Percentiles rank a stretch among this genome's conserved stretches.
Evolutionary conservation across 37 sponge, comb jelly and placozoan genomes (phyloP).

Genomic region (Theonella swinhoei): DNA sequence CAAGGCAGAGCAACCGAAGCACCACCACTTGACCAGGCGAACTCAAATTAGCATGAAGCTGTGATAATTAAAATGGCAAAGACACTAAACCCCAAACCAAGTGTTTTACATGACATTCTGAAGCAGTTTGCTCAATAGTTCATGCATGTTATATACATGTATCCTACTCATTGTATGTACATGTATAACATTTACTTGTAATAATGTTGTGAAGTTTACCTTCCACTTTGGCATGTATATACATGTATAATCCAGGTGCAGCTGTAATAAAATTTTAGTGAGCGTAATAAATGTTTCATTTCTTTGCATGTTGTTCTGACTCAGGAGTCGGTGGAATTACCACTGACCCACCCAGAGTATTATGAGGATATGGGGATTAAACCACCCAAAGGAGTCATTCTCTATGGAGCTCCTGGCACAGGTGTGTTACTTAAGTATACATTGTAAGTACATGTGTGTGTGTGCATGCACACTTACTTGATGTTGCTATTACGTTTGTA

Average conservation of each 20-base stretch:
- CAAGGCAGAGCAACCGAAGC: no score
- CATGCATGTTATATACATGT: no score
- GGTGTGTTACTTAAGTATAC: conserved; percentile 39
- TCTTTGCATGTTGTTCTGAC: background rate
- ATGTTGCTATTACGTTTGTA: conserved; percentile 1
- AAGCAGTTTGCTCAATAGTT: no score
- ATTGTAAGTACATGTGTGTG: background rate
- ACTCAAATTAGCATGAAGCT: no score
- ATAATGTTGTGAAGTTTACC: background rate
- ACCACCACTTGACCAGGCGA: no score
- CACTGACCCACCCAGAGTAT: conserved; percentile 97
- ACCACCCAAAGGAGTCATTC: conserved; percentile 98
- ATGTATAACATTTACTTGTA: background rate
- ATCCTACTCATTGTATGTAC: no score
- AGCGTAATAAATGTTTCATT: background rate
- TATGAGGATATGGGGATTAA: conserved; percentile 99
- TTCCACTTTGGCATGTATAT: background rate
- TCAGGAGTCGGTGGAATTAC: conserved; percentile 97
- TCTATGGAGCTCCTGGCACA: conserved; percentile 99
- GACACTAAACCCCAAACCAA: no score
- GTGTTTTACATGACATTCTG: no score
- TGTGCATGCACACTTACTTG: background rate
- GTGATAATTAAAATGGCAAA: no score
- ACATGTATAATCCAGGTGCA: conserved; percentile 5
- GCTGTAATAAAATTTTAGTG: background rate